Evolutionary conservation across 2,797 vertebrate species (phyloP), one percentile per base, ranked within the genome.

Genomic region (Acipenser transmontanus): DNA sequence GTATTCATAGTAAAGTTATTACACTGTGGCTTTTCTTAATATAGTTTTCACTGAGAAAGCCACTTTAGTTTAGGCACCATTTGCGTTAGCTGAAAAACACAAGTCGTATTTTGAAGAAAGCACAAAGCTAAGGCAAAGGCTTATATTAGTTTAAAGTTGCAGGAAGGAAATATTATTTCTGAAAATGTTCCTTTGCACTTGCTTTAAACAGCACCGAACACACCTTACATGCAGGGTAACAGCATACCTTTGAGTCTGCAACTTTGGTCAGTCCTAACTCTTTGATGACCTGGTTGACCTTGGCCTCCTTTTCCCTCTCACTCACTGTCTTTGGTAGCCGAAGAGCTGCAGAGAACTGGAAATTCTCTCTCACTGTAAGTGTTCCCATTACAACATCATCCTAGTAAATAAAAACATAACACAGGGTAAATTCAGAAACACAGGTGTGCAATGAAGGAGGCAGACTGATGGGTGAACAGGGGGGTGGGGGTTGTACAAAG

Each of bases 381-480:
- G 95, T 97, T 10, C 95, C 95, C 96, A 97, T 96, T 67, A 98
- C 92, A 8, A 97, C 87, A 49, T 98, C 97, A 60, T 98, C 96
- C 96, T 99, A 63, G 17, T 65, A 65, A 73, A 51, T 57, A 7
- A 71, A 71, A 65, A 6, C 9, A n/a, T 7, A 20, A 66, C 13
- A 78, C 57, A 70, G 14, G 67, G 4, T 62, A 56, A 65, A 69
- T 7, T 57, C 20, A 66, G 9, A 51, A 12, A 62, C 1, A 59
- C 6, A 61, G 50, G 7, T 11, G 34, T 3, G 9, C 12, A 52
- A 7, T 17, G 13, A 6, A 5, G 59, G 34, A 17, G 6, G 9
- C 6, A 1, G 10, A 52, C 11, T 7, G 3, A 6, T 6, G 13
- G 34, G 52, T 17, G 17, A 13, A 65, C n/a, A 49, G 9, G 13